Conservation (phyloP, 2,888 invertebrate species). For the Athetis lepigone region DNA sequence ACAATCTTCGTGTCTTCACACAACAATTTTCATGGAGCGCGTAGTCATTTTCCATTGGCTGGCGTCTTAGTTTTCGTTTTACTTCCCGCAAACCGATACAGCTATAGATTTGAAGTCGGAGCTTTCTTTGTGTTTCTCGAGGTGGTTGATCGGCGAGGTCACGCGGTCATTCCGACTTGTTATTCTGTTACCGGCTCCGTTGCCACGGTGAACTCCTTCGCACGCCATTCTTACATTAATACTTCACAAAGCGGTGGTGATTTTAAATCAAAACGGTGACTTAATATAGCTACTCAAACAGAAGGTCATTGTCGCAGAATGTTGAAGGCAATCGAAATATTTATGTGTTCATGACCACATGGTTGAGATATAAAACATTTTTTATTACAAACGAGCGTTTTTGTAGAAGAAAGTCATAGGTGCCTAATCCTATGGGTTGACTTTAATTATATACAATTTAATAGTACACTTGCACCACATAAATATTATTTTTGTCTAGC, state of each 20-base stretch:
- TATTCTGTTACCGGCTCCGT: slow-evolving; percentile 65
- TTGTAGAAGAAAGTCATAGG: neutral
- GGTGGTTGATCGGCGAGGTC: slow-evolving; percentile 73
- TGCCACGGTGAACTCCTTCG: slow-evolving; percentile 64
- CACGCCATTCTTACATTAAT: slow-evolving; percentile 63
- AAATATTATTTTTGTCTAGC: too few species aligned
- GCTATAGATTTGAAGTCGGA: slow-evolving; percentile 23
- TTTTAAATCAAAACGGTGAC: slow-evolving; percentile 55
- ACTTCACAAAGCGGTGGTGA: slow-evolving; percentile 51
- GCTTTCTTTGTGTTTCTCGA: slow-evolving; percentile 48
- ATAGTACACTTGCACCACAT: too few species aligned
- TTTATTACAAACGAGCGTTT: neutral
- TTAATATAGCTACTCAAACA: slow-evolving; percentile 18
- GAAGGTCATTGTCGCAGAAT: slow-evolving; percentile 55
- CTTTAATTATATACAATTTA: too few species aligned
- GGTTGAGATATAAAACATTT: neutral
- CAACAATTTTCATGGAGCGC: neutral
- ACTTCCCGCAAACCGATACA: slow-evolving; percentile 13
- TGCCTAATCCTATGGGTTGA: too few species aligned
- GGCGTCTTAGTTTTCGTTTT: slow-evolving; percentile 16
- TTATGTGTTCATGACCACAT: slow-evolving; percentile 8
- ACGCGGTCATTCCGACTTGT: slow-evolving; percentile 72
- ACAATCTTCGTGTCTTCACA: slow-evolving; percentile 12
- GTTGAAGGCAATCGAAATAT: slow-evolving; percentile 14
- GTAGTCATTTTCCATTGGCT: slow-evolving; percentile 12